phyloP scores from a whole-genome alignment of 2,797 vertebrate genomes.

The Centropyge bicolor region DNA sequence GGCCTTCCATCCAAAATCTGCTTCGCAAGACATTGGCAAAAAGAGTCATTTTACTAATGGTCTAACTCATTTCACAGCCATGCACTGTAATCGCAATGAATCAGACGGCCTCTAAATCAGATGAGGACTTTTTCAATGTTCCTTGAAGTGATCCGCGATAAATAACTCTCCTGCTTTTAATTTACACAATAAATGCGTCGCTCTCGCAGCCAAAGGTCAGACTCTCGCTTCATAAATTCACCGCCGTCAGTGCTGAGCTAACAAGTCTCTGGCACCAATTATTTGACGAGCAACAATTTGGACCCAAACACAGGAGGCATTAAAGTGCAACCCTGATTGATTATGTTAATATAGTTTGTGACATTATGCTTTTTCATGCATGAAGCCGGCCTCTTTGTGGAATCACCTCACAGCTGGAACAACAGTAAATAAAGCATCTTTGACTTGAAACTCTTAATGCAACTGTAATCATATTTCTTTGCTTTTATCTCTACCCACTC shows the following conservation, averaged over 20 bases:
- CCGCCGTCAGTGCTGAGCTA: slow-evolving; percentile 36
- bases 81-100: slow-evolving; percentile 21
- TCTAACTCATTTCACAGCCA: neutral
- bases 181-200: slow-evolving; percentile 56
- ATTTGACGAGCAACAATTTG: slow-evolving; percentile 34
- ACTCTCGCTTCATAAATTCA: slow-evolving; percentile 61
- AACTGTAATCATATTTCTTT: slow-evolving; percentile 49
- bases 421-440: slow-evolving; percentile 40
- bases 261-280: slow-evolving; percentile 32
- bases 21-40: neutral
- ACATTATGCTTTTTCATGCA: slow-evolving; percentile 6
- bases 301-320: slow-evolving; percentile 19
- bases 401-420: slow-evolving; percentile 22
- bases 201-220: slow-evolving; percentile 61
- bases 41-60: neutral
- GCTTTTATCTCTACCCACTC: slow-evolving; percentile 35
- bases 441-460: slow-evolving; percentile 48
- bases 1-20: neutral
- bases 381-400: slow-evolving; percentile 28
- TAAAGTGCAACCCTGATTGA: slow-evolving; percentile 21
- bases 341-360: slow-evolving; percentile 6
- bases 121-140: slow-evolving; percentile 17
- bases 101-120: slow-evolving; percentile 46
- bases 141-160: slow-evolving; percentile 45
- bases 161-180: slow-evolving; percentile 63